Conservation (phyloP, 1,140 invertebrate genomes). For the Thrips palmi region DNA sequence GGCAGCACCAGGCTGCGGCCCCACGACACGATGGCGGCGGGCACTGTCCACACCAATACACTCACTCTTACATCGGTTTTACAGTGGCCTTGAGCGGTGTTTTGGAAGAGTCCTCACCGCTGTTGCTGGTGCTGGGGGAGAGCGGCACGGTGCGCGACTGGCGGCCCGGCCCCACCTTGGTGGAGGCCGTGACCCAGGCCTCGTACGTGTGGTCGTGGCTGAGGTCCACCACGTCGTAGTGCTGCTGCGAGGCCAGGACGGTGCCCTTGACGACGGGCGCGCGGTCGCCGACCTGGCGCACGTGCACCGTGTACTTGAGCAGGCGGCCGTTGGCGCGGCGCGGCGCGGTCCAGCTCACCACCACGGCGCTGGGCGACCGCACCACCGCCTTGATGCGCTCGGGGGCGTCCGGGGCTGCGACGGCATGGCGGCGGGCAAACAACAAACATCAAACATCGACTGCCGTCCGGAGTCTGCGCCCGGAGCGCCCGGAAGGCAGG, state of each 20-base stretch:
- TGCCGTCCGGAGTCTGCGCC: no score
- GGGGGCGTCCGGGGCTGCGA: slow-evolving; percentile 49
- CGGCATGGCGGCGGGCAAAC: no score
- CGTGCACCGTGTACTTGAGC: slow-evolving; percentile 54
- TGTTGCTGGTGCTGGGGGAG: slow-evolving; percentile 25
- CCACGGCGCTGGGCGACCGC: slow-evolving; percentile 42
- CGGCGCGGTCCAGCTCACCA: slow-evolving; percentile 60
- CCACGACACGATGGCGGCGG: slow-evolving; percentile 37
- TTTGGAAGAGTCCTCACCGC: no score
- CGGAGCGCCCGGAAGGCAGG: no score
- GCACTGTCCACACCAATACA: no score
- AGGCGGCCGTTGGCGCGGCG: slow-evolving; percentile 49
- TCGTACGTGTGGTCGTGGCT: slow-evolving; percentile 36
- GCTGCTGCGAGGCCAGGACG: slow-evolving; percentile 26
- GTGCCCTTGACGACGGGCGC: slow-evolving; percentile 23
- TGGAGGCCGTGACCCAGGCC: slow-evolving; percentile 41
- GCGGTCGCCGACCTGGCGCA: slow-evolving; percentile 33
- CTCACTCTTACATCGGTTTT: no score
- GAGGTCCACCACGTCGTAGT: slow-evolving; percentile 34
- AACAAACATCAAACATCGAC: no score
- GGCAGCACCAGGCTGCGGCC: slow-evolving; percentile 29
- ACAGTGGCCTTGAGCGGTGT: slow-evolving; percentile 19
- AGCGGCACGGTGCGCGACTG: slow-evolving; percentile 32
- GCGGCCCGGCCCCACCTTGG: slow-evolving; percentile 34
- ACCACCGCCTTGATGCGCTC: slow-evolving; percentile 52